Evolutionary conservation across 2,888 invertebrate species (phyloP).

Genomic region (Mimumesa dahlbomi): DNA sequence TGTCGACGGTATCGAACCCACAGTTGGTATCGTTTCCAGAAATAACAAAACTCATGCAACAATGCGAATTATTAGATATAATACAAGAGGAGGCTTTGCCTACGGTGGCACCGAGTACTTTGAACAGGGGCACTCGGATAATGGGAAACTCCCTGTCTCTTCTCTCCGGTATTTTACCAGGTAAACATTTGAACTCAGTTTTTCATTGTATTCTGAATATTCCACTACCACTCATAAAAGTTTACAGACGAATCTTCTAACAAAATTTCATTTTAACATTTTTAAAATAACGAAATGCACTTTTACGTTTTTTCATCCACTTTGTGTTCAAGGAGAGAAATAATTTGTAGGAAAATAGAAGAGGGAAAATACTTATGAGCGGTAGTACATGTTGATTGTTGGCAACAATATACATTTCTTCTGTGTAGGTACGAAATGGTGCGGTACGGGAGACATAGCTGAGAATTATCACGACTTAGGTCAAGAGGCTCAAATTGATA

Average conservation of each 20-base stretch:
- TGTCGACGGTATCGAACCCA: conserved; percentile 84
- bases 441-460: conserved; percentile 94
- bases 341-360: too few relatives aligned
- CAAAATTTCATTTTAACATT: too few relatives aligned
- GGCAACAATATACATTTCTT: neutral
- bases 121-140: conserved; percentile 77
- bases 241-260: too few relatives aligned
- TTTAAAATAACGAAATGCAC: too few relatives aligned
- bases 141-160: conserved; percentile 87
- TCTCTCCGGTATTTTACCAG: conserved; percentile 91
- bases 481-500: conserved; percentile 81
- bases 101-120: conserved; percentile 39
- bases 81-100: conserved; percentile 45
- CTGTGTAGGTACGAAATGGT: conserved; percentile 92
- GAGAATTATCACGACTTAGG: conserved; percentile 92
- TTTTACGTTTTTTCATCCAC: too few relatives aligned
- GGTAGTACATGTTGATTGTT: too few relatives aligned
- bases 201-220: too few relatives aligned
- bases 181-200: conserved; percentile 80
- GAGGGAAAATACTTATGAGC: too few relatives aligned
- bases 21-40: conserved; percentile 86
- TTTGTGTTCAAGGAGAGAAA: too few relatives aligned
- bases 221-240: too few relatives aligned
- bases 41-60: conserved; percentile 90
- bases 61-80: conserved; percentile 87